phyloP scores from a whole-genome alignment of 2,888 invertebrate genomes.

The Deilephila elpenor region DNA sequence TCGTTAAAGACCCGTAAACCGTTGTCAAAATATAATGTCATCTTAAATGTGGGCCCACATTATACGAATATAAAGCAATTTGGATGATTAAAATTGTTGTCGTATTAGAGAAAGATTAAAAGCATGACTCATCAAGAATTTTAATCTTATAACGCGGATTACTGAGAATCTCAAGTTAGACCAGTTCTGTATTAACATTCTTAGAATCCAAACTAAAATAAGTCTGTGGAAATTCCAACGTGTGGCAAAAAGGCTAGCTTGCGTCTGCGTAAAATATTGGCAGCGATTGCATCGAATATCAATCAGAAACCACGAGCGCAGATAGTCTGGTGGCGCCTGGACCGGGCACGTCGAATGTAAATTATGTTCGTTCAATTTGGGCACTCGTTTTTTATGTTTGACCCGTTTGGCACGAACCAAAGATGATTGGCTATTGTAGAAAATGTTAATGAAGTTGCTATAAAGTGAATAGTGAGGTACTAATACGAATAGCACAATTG shows the following conservation, averaged over 20 bases:
- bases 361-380: constrained; percentile 39
- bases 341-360: constrained; percentile 48
- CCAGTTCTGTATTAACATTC: too few species aligned
- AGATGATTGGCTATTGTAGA: background rate
- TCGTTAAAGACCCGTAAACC: background rate
- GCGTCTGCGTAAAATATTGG: constrained; percentile 63
- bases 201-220: background rate
- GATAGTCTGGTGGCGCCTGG: constrained; percentile 37
- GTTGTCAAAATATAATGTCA: background rate
- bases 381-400: constrained; percentile 37
- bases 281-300: constrained; percentile 63
- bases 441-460: constrained; percentile 14
- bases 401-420: background rate
- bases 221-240: constrained; percentile 35
- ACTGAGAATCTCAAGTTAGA: background rate
- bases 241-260: constrained; percentile 55
- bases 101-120: background rate
- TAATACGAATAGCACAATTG: background rate
- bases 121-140: background rate
- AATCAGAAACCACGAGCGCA: constrained; percentile 42
- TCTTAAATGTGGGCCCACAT: background rate
- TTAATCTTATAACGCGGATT: background rate
- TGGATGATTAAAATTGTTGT: background rate
- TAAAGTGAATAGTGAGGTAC: background rate
- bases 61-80: background rate